Evolutionary conservation across 2,797 vertebrate genomes (phyloP).

Genomic region (Melopsittacus undulatus): DNA sequence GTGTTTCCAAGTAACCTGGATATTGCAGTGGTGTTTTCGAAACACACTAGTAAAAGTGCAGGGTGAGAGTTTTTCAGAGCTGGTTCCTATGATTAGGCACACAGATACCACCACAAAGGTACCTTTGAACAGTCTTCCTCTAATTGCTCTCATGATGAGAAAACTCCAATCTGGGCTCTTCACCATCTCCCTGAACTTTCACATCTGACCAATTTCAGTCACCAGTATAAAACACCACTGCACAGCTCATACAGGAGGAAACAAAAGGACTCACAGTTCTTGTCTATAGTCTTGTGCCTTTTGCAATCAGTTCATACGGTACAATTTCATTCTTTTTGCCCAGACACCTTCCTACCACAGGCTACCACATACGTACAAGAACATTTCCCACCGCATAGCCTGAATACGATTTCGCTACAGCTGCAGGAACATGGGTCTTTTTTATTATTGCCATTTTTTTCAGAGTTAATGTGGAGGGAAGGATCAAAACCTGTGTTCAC

Average conservation of each 20-base stretch:
- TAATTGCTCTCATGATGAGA: not conserved
- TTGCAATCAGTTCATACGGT: not conserved
- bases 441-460: not conserved
- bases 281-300: not conserved
- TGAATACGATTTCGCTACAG: not conserved
- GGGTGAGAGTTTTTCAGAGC: not conserved
- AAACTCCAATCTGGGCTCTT: not conserved
- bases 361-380: not conserved
- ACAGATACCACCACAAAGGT: not conserved
- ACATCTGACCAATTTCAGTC: not conserved
- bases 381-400: not conserved
- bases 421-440: not conserved
- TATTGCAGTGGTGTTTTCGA: not conserved
- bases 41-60: not conserved
- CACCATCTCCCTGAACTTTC: not conserved
- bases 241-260: not conserved
- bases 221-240: rapidly evolving
- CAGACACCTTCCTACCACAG: not conserved
- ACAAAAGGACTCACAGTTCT: not conserved
- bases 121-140: not conserved
- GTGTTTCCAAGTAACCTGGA: not conserved
- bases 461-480: not conserved
- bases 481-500: not conserved
- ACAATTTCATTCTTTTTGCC: not conserved
- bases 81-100: not conserved